These are phyloP conservation scores for Enteromius thamalakanensis DNA, from an alignment of 2,797 vertebrate genomes.

Conservation along the genomic window DNA sequence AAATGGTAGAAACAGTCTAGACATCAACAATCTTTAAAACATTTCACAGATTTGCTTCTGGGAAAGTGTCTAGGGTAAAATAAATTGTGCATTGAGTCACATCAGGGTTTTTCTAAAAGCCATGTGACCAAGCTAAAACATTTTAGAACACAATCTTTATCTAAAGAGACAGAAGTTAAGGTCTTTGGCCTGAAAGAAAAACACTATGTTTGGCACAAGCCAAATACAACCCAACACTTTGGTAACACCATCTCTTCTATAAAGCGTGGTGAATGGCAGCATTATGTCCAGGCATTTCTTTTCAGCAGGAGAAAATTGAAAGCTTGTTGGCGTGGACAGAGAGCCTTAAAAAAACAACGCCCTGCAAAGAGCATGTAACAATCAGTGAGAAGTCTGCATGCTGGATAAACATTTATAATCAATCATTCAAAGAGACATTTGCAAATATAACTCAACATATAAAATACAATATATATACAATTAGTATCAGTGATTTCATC, in stretches of 20 bases:
- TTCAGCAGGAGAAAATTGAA: slow-evolving; percentile 28
- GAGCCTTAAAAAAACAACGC: background rate
- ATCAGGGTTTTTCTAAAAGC: background rate
- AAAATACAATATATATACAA: background rate
- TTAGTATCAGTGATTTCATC: no score
- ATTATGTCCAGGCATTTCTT: slow-evolving; percentile 22
- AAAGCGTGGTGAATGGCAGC: background rate
- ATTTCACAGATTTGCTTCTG: slow-evolving; percentile 26
- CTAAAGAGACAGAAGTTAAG: slow-evolving; percentile 3
- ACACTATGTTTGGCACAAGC: background rate
- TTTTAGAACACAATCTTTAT: background rate
- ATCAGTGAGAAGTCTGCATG: background rate
- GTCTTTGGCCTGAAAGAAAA: slow-evolving; percentile 5
- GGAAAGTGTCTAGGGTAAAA: background rate
- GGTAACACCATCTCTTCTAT: background rate
- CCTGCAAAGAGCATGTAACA: slow-evolving; percentile 6
- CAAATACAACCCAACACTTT: background rate
- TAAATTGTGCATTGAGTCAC: background rate
- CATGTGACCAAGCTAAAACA: slow-evolving; percentile 9
- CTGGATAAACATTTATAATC: background rate
- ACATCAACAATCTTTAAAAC: slow-evolving; percentile 25
- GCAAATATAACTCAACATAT: background rate
- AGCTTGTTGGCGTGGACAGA: background rate
- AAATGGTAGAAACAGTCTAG: slow-evolving; percentile 12
- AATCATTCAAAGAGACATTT: background rate